Conservation (phyloP, 2,113 vertebrate genomes). For the Kobus ellipsiprymnus region DNA sequence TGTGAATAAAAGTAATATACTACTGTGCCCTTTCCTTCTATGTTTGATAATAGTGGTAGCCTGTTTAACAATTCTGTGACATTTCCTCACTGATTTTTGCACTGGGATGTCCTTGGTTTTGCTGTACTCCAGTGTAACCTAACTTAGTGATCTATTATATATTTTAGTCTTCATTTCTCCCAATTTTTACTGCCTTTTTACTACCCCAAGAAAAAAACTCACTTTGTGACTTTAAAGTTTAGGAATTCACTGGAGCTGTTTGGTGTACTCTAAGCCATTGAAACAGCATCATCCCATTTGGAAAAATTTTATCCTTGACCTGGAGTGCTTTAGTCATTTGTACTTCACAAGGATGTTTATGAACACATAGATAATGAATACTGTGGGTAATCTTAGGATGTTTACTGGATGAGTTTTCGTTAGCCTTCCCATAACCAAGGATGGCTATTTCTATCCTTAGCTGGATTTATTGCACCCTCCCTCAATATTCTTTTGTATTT, state of each 20-base stretch:
- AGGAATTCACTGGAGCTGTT: not conserved
- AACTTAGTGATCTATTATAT: constrained; percentile 32
- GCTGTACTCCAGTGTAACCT: not conserved
- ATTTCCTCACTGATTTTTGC: constrained; percentile 35
- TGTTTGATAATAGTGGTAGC: constrained; percentile 13
- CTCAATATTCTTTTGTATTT: constrained; percentile 29
- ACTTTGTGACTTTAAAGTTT: not conserved
- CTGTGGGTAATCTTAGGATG: constrained; percentile 1
- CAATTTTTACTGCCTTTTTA: constrained; percentile 24
- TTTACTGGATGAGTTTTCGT: not conserved
- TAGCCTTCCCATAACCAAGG: not conserved
- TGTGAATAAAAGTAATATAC: constrained; percentile 37
- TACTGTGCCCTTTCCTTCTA: constrained; percentile 27
- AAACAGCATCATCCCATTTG: constrained; percentile 22
- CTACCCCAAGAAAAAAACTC: not conserved
- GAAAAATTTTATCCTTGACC: constrained; percentile 5
- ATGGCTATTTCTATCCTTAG: not conserved
- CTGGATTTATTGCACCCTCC: not conserved
- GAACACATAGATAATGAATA: constrained; percentile 4
- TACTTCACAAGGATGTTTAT: constrained; percentile 10
- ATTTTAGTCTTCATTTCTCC: constrained; percentile 36
- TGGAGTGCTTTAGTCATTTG: constrained; percentile 5
- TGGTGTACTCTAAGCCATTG: constrained; percentile 7
- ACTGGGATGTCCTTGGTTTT: not conserved
- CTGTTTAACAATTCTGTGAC: constrained; percentile 36